Percentiles rank a stretch among this genome's conserved stretches.
Evolutionary conservation across 2,797 vertebrate genomes (phyloP).

Genomic region (Melanotaenia trifasciata): DNA sequence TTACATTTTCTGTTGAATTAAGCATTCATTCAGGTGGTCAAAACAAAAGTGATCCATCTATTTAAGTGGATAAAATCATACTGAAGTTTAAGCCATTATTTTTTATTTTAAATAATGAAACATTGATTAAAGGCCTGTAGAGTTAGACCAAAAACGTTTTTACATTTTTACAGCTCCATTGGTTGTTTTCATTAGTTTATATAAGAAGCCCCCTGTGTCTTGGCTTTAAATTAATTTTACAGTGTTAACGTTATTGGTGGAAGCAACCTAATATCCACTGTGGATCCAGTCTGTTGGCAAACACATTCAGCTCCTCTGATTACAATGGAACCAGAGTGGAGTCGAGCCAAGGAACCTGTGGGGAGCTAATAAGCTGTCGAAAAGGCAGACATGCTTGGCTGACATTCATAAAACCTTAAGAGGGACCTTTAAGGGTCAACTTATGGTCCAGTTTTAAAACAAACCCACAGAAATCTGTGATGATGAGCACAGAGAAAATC

Average conservation of each 20-base stretch:
- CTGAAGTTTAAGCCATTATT: background rate
- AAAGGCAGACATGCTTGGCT: conserved; percentile 21
- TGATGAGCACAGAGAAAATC: conserved; percentile 4
- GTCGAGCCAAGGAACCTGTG: conserved; percentile 9
- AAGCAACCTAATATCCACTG: conserved; percentile 8
- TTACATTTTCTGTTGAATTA: background rate
- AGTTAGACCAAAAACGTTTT: background rate
- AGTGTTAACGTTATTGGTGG: background rate
- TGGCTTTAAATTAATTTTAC: background rate
- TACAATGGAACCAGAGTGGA: conserved; percentile 1
- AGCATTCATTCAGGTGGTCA: background rate
- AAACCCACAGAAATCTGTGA: conserved; percentile 7
- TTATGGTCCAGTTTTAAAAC: conserved; percentile 22
- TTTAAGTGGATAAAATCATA: background rate
- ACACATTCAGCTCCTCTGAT: conserved; percentile 12
- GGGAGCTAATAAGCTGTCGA: conserved; percentile 14
- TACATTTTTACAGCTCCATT: background rate
- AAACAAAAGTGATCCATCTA: background rate
- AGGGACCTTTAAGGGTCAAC: conserved; percentile 6
- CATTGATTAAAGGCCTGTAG: background rate
- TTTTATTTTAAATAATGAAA: background rate
- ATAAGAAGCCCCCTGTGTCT: background rate
- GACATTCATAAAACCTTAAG: conserved; percentile 21
- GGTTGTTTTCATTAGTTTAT: background rate
- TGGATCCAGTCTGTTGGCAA: conserved; percentile 10